phyloP scores from a whole-genome alignment of 2,797 vertebrate species.

The Amblyraja radiata region DNA sequence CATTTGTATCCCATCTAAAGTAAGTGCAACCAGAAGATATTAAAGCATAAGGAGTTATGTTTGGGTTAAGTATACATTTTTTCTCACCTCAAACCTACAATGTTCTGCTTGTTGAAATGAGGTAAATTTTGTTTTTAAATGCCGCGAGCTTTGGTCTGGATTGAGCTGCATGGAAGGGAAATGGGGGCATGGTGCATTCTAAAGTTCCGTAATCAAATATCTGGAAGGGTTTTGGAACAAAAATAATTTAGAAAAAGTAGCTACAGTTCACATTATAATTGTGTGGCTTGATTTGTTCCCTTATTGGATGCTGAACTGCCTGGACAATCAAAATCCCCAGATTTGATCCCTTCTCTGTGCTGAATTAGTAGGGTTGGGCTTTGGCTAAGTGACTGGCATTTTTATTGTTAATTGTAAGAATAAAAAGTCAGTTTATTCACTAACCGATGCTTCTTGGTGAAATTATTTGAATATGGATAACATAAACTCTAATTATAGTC shows the following conservation, averaged over 20 bases:
- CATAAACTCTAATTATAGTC: neutral
- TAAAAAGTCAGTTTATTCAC: neutral
- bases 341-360: neutral
- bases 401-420: neutral
- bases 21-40: neutral
- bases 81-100: neutral
- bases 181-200: neutral
- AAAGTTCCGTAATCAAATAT: neutral
- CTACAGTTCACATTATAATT: neutral
- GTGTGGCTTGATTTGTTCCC: neutral
- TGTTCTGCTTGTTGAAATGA: neutral
- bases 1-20: neutral
- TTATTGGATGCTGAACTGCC: neutral
- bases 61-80: neutral
- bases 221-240: neutral
- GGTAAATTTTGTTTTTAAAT: constrained; percentile 4
- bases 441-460: neutral
- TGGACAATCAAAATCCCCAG: neutral
- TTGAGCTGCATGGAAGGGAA: neutral
- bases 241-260: neutral
- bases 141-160: neutral
- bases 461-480: neutral
- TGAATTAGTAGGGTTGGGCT: neutral
- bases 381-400: neutral
- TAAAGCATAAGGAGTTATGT: neutral